Base-by-base conservation (phyloP, 1,140 invertebrate species). In the Chrysopa pallens region DNA sequence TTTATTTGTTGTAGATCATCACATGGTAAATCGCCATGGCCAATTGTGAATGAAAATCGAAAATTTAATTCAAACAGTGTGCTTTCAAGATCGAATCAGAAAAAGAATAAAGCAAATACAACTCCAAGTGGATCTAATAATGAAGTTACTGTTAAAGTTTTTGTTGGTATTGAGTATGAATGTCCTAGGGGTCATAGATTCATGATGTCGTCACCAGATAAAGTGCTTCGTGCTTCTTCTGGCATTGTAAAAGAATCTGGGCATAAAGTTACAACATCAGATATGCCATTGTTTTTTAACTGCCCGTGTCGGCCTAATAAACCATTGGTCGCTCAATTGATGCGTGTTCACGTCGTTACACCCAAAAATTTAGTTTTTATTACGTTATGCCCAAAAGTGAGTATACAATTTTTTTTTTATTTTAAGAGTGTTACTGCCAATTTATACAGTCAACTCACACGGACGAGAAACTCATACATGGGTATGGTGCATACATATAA, bases 141-240 rank as follows among this genome's bases (percentile, higher is more conserved):
- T 33, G 31, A 33, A 76, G n/a, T 92, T 53, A 80, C 80, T 8
- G 84, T 94, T 1, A 92, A 96, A 62, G 84, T 96, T 46, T 98
- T 94, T 57, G 76, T 98, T 46, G 94, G 94, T 1, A 78, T 91
- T 49, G 94, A 98, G 56, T 98, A 97, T 58, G 94, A 98, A 64
- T 98, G 95, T 68, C 81, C 85, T 0, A 60, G 86, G 36, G 94
- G 94, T 2, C 93, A 98, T 62, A 64, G 73, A 45, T 97, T 98
- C 62, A 94, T 97, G 77, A 80, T 87, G 56, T 81, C 86, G 11
- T 77, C 76, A 1, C 86, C 90, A 13, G 88, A 93, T 51, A 83
- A 82, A 54, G 74, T 93, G 17, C 62, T 93, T 11, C 81, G 84
- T 52, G 79, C 83, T 1, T 73, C 78, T 1, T 74, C 76, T 37